Evolutionary conservation across 2,888 invertebrate genomes (phyloP).

Genomic region (Standfussiana lucernea): DNA sequence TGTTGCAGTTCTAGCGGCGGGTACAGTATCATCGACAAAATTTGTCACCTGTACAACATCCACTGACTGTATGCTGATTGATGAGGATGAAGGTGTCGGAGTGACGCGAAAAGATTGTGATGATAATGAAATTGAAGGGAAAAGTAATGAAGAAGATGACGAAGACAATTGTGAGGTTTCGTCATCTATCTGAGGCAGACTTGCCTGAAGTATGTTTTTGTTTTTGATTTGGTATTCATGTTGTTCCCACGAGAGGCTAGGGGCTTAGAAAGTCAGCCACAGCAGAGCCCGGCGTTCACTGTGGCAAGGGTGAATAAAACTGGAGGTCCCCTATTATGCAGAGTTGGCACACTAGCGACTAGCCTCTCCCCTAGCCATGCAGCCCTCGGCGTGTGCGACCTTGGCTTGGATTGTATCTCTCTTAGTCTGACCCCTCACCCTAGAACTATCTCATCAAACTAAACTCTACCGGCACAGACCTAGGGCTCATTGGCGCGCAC

Average conservation of each 20-base stretch:
- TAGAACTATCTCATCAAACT: no score
- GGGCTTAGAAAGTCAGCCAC: not conserved
- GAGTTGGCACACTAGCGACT: not conserved
- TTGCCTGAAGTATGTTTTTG: not conserved
- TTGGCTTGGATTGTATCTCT: not conserved
- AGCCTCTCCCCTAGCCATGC: not conserved
- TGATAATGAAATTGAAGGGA: not conserved
- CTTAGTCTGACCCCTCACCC: no score
- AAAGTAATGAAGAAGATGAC: not conserved
- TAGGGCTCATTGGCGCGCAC: no score
- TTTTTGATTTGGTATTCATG: not conserved
- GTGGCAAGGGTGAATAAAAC: conserved; percentile 5
- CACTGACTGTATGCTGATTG: not conserved
- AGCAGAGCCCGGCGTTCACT: not conserved
- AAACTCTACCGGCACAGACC: no score
- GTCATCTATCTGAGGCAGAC: not conserved
- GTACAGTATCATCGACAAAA: no score
- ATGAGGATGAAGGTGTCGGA: not conserved
- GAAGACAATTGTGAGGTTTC: not conserved
- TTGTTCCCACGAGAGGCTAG: not conserved
- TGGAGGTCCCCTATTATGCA: not conserved
- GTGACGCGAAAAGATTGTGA: conserved; percentile 3
- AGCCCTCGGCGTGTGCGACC: not conserved
- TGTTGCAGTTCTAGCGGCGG: no score
- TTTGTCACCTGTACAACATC: conserved; percentile 7